Evolutionary conservation across 2,797 vertebrate genomes (phyloP).

Genomic region (Onychomys leucogaster): DNA sequence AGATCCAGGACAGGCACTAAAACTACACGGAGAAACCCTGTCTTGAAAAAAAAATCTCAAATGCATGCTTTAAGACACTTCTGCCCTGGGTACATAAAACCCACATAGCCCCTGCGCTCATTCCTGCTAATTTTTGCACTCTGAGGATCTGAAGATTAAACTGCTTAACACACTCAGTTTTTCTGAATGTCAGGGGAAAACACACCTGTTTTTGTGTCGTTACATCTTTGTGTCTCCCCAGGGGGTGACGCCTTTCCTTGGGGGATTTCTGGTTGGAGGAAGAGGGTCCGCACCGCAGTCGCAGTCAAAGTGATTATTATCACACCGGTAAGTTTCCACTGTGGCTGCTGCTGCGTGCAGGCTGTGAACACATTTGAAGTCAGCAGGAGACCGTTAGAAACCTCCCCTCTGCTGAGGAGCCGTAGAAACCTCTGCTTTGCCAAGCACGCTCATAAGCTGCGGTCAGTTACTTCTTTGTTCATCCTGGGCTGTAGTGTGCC

Average conservation of each 20-base stretch:
- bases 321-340: slow-evolving; percentile 76
- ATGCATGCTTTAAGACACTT: not conserved
- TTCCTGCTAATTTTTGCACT: slow-evolving; percentile 24
- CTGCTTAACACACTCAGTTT: slow-evolving; percentile 28
- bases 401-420: slow-evolving; percentile 79
- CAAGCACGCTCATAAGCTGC: slow-evolving; percentile 74
- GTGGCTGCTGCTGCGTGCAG: slow-evolving; percentile 76
- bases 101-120: not conserved
- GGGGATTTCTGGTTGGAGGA: slow-evolving; percentile 79
- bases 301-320: slow-evolving; percentile 80
- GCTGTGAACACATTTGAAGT: slow-evolving; percentile 82
- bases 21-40: too few species aligned
- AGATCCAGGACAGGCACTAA: too few species aligned
- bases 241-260: slow-evolving; percentile 61
- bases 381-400: slow-evolving; percentile 82
- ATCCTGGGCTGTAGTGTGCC: slow-evolving; percentile 53
- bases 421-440: slow-evolving; percentile 74
- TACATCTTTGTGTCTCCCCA: slow-evolving; percentile 65
- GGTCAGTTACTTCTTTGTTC: slow-evolving; percentile 75
- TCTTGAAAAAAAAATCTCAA: too few species aligned
- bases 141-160: slow-evolving; percentile 15
- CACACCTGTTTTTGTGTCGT: slow-evolving; percentile 77
- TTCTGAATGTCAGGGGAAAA: slow-evolving; percentile 70
- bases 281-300: slow-evolving; percentile 79
- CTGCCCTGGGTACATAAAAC: not conserved